Evolutionary conservation across 2,797 vertebrate species (phyloP), one percentile per base, ranked within the genome.

Genomic region (Loris lydekkerianus): DNA sequence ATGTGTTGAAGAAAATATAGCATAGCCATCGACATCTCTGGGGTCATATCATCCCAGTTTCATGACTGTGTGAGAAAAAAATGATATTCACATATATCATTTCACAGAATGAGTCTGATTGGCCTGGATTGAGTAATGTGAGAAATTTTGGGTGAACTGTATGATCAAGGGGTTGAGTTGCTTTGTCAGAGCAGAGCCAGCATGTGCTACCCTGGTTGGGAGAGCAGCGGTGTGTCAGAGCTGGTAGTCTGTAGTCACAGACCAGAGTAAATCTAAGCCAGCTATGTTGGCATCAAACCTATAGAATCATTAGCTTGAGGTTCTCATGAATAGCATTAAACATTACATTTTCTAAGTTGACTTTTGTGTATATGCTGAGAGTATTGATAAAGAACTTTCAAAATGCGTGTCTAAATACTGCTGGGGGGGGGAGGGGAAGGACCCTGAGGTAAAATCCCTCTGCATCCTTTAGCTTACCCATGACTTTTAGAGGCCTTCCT

Each of bases 401-500:
- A 94, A 96, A 76, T 58, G 15, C n/a, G 34, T 58, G 10, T 89
- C 14, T 67, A 89, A 95, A 81, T 87, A 88, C 82, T 60, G 63
- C 17, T 73, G 43, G 34, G n/a, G 60, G 15, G 78, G 25, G 37
- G 29, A 75, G 34, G n/a, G 60, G 15, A 75, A 21, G 37, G 29
- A 75, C 7, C 20, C 5, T 80, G 49, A 86, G 14, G 25, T 91
- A 78, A 86, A 85, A 83, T 94, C 65, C 76, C 17, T 94, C 11
- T 65, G 27, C 67, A 37, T 77, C 60, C 27, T 94, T 0, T 78
- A 85, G 90, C n/a, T 93, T 84, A 90, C 15, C 67, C 18, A 43
- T 92, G 60, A 76, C 60, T 95, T 96, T 91, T 86, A 27, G 40
- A 97, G 82, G 37, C 23, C 70, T 97, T 95, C 31, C 3, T 85